phyloP scores from a whole-genome alignment of 2,888 invertebrate species.

The Nymphalis urticae region DNA sequence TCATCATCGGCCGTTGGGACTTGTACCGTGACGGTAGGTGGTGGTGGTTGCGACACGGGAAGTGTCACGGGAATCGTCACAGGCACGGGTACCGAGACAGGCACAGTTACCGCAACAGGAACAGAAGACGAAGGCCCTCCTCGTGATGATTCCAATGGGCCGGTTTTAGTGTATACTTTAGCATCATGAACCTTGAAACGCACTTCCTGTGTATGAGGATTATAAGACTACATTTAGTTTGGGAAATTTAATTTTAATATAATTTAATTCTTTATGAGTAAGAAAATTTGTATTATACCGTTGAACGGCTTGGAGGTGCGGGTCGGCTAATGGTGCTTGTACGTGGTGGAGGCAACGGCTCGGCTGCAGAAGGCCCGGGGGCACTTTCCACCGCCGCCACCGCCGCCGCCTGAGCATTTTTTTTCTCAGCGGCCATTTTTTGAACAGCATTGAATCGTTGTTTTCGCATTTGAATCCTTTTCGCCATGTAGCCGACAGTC shows the following conservation, averaged over 20 bases:
- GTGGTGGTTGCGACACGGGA: too few relatives aligned
- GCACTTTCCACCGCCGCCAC: constrained; percentile 83
- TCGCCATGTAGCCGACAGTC: constrained; percentile 98
- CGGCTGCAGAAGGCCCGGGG: constrained; percentile 83
- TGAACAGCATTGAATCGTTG: constrained; percentile 93
- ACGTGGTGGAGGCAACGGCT: constrained; percentile 83
- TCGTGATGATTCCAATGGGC: constrained; percentile 90
- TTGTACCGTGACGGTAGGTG: constrained; percentile 65
- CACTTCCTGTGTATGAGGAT: constrained; percentile 86
- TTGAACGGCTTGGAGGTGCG: constrained; percentile 69
- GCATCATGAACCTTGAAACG: constrained; percentile 96
- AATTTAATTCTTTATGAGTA: constrained; percentile 13
- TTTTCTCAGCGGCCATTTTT: constrained; percentile 95
- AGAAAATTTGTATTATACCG: constrained; percentile 49
- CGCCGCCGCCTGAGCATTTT: constrained; percentile 79
- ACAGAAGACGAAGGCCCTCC: constrained; percentile 58
- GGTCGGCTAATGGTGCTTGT: constrained; percentile 84
- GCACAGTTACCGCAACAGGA: constrained; percentile 62
- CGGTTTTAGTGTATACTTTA: constrained; percentile 94
- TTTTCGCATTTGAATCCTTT: constrained; percentile 97
- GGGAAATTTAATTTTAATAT: constrained; percentile 42
- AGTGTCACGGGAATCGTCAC: neutral
- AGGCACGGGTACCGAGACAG: constrained; percentile 1
- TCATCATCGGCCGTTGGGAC: constrained; percentile 39
- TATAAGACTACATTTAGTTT: constrained; percentile 44